Percentiles rank a stretch among this genome's conserved stretches.
These are phyloP conservation scores for Thyatira batis DNA, from an alignment of 2,888 invertebrate genomes.

Conservation along the genomic window DNA sequence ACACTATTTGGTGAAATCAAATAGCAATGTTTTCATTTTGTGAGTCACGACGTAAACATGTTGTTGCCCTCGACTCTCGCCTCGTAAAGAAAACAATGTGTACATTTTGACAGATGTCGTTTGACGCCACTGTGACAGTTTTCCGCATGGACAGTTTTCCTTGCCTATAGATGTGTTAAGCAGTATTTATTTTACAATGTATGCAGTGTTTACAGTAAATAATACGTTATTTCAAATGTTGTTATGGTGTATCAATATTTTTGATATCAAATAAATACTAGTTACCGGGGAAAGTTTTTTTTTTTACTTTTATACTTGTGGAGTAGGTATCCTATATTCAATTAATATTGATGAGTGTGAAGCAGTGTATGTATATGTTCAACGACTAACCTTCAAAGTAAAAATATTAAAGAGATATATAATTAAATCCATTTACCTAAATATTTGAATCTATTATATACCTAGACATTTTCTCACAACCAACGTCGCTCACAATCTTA, in stretches of 20 bases:
- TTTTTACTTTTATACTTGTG: background rate
- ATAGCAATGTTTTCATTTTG: constrained; percentile 2
- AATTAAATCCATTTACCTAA: no score
- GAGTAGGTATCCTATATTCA: no score
- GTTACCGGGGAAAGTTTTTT: background rate
- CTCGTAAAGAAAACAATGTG: background rate
- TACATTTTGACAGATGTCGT: background rate
- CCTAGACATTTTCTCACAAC: background rate
- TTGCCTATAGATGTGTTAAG: background rate
- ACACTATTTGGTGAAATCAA: background rate
- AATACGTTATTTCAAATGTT: background rate
- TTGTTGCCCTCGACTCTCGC: background rate
- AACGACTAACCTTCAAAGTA: no score
- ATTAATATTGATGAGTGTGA: no score
- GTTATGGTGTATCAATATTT: background rate
- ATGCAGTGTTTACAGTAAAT: background rate
- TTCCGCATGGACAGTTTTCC: background rate
- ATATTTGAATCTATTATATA: no score
- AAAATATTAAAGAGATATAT: no score
- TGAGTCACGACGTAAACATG: constrained; percentile 3
- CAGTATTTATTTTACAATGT: background rate
- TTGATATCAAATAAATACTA: background rate
- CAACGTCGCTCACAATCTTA: background rate
- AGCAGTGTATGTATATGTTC: no score
- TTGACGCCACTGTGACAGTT: background rate